Conservation (phyloP, 2,888 invertebrate genomes). For the Vesta saturnalis region DNA sequence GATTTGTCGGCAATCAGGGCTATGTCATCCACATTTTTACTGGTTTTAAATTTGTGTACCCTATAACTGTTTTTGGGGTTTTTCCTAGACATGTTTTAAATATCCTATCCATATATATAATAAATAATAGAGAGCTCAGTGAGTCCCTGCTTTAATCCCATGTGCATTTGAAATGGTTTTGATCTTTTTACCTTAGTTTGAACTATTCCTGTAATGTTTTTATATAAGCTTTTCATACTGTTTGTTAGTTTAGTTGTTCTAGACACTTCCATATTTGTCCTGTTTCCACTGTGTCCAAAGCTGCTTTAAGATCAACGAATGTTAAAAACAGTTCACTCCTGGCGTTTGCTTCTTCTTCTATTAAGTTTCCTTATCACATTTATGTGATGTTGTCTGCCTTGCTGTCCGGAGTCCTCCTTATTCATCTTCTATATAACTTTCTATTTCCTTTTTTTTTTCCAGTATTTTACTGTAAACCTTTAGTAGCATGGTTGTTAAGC, state of each 20-base stretch:
- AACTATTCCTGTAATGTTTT: neutral
- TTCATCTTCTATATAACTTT: neutral
- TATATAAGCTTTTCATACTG: neutral
- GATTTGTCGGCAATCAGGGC: neutral
- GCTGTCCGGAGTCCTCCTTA: neutral
- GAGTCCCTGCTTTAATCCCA: neutral
- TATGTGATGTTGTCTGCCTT: too few species aligned
- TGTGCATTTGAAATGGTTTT: too few species aligned
- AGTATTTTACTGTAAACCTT: too few species aligned
- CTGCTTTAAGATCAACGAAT: too few species aligned
- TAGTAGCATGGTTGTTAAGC: neutral
- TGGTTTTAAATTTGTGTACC: neutral
- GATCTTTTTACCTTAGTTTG: neutral
- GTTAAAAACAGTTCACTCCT: neutral
- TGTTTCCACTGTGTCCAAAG: too few species aligned
- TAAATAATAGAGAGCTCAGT: neutral
- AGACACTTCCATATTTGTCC: too few species aligned
- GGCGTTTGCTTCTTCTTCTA: neutral
- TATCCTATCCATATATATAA: too few species aligned
- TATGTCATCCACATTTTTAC: neutral
- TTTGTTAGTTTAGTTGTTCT: neutral
- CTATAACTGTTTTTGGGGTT: neutral
- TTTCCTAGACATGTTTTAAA: neutral
- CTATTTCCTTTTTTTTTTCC: neutral
- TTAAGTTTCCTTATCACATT: neutral